Conservation (phyloP, 2,113 vertebrate genomes). For the Phocoena sinus region DNA sequence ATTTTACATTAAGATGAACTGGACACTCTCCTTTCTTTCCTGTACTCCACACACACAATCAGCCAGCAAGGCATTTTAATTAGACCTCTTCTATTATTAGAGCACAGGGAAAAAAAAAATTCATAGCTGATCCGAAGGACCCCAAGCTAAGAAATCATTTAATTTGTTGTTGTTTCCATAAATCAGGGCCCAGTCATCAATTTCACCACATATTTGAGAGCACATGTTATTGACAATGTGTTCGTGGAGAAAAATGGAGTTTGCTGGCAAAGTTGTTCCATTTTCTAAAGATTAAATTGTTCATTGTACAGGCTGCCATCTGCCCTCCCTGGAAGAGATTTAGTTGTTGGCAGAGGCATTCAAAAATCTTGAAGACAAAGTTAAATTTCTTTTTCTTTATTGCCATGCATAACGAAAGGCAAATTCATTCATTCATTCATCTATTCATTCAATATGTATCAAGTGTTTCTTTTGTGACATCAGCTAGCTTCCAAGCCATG, state of each 20-base stretch:
- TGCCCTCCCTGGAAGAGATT: slow-evolving; percentile 82
- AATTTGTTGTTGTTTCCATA: slow-evolving; percentile 73
- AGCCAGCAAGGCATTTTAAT: not conserved
- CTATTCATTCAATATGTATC: not conserved
- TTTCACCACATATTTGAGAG: slow-evolving; percentile 76
- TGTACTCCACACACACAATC: not conserved
- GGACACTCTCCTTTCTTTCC: not conserved
- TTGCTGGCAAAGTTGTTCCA: slow-evolving; percentile 82
- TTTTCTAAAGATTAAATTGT: slow-evolving; percentile 85
- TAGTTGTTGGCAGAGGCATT: slow-evolving; percentile 79
- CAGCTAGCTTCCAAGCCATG: not conserved
- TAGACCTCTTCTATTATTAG: not conserved
- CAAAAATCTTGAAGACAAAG: slow-evolving; percentile 78
- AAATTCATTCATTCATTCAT: not conserved
- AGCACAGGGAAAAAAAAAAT: not conserved
- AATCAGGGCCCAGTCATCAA: slow-evolving; percentile 76
- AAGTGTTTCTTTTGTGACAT: not conserved
- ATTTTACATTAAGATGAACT: slow-evolving; percentile 35
- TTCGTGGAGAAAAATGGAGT: slow-evolving; percentile 78
- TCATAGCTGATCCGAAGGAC: not conserved
- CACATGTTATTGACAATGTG: slow-evolving; percentile 83
- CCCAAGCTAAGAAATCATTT: slow-evolving; percentile 60
- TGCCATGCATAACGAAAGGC: slow-evolving; percentile 66
- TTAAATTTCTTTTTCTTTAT: slow-evolving; percentile 78
- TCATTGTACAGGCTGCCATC: slow-evolving; percentile 84